Percentiles rank a stretch among this genome's conserved stretches.
Evolutionary conservation across 2,797 vertebrate genomes (phyloP).

Genomic region (Argentina silus): DNA sequence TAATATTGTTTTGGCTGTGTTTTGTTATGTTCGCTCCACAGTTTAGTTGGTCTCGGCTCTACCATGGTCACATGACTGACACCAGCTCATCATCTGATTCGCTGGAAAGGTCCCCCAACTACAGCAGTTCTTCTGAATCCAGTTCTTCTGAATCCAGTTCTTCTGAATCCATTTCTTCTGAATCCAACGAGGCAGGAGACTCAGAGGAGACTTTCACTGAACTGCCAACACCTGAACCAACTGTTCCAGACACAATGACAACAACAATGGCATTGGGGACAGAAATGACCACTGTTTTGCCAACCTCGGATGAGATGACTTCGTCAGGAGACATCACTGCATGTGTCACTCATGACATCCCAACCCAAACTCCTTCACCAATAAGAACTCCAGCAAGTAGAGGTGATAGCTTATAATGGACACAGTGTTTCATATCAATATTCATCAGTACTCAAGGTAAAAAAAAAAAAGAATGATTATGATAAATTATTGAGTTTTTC

Average conservation of each 20-base stretch:
- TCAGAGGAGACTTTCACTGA: slow-evolving; percentile 24
- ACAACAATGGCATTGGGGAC: background rate
- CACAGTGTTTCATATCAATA: too few relatives aligned
- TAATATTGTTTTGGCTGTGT: background rate
- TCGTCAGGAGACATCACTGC: background rate
- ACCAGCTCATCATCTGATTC: background rate
- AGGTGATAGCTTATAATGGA: background rate
- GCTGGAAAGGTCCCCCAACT: background rate
- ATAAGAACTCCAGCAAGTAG: background rate
- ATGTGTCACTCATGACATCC: slow-evolving; percentile 17
- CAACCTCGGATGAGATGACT: background rate
- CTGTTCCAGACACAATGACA: background rate
- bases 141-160: slow-evolving; percentile 11
- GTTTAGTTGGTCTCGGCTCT: background rate
- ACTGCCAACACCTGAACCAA: background rate
- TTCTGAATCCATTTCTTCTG: slow-evolving; percentile 20
- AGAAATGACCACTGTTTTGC: slow-evolving; percentile 11
- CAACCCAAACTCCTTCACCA: background rate
- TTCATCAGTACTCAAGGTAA: background rate
- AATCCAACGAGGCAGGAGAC: slow-evolving; percentile 6
- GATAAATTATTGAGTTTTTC: too few relatives aligned
- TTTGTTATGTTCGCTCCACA: slow-evolving; percentile 9
- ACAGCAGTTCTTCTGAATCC: background rate
- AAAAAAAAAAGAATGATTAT: too few relatives aligned
- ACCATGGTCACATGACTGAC: background rate